phyloP scores from a whole-genome alignment of 2,888 invertebrate genomes.

The Archips crataeganus region DNA sequence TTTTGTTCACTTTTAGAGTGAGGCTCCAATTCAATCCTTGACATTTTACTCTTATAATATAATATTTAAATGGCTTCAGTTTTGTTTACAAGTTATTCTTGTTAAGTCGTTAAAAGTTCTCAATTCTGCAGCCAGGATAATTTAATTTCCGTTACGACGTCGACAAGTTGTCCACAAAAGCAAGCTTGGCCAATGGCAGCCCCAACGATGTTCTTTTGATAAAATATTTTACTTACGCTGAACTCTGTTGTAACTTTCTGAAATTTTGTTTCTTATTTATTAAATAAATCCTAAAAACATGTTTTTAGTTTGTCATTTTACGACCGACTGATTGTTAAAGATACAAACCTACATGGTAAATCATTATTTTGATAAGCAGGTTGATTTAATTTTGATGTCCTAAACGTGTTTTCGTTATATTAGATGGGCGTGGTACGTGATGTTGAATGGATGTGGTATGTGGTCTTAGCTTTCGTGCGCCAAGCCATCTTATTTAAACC shows the following conservation, averaged over 20 bases:
- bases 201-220: background rate
- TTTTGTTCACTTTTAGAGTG: background rate
- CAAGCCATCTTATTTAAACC: constrained; percentile 5
- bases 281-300: background rate
- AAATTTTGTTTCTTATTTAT: background rate
- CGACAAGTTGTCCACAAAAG: constrained; percentile 1
- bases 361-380: constrained; percentile 17
- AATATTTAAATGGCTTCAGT: background rate
- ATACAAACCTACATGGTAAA: background rate
- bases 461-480: constrained; percentile 7
- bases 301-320: constrained; percentile 7
- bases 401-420: constrained; percentile 33
- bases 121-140: background rate
- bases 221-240: background rate
- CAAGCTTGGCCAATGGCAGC: background rate
- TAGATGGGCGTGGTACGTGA: constrained; percentile 24
- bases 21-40: background rate
- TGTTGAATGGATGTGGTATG: constrained; percentile 16
- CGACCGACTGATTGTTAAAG: background rate
- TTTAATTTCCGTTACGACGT: background rate
- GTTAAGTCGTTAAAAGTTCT: constrained; percentile 7
- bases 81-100: background rate
- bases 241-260: background rate
- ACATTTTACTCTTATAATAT: background rate
- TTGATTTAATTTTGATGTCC: constrained; percentile 36